These are phyloP conservation scores for Apteryx mantelli DNA, from an alignment of 2,113 vertebrate species.

Conservation along the genomic window DNA sequence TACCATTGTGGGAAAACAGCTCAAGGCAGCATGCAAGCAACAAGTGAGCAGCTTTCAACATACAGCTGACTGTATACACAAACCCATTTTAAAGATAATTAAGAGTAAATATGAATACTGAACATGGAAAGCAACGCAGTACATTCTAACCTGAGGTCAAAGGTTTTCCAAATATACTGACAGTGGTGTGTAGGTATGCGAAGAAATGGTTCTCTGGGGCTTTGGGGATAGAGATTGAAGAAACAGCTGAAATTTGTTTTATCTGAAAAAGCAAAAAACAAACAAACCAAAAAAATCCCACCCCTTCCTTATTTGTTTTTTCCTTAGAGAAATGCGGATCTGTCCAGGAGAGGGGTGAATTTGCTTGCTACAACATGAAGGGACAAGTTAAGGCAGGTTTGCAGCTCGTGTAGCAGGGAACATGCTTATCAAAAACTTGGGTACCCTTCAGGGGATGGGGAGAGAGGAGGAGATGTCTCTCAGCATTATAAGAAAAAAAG, in stretches of 20 bases:
- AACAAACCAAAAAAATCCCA: too few species aligned
- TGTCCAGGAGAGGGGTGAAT: background rate
- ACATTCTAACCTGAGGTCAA: slow-evolving; percentile 36
- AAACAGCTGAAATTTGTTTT: background rate
- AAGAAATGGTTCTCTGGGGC: background rate
- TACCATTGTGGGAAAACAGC: background rate
- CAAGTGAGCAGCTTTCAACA: background rate
- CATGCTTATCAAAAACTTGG: background rate
- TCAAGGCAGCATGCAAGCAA: background rate
- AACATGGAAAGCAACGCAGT: background rate
- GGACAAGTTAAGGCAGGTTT: background rate
- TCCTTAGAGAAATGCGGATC: background rate
- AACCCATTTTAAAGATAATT: background rate
- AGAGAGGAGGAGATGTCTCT: background rate
- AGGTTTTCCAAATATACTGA: slow-evolving; percentile 33
- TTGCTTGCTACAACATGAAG: background rate
- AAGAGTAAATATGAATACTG: background rate
- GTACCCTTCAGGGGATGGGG: background rate
- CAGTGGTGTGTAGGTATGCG: background rate
- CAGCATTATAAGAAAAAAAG: background rate
- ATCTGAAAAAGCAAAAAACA: background rate
- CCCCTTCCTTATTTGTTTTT: background rate
- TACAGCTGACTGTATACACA: slow-evolving; percentile 10
- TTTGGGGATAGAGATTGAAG: background rate
- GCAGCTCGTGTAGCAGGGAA: background rate